Evolutionary conservation across 2,113 vertebrate species (phyloP).

Genomic region (Xyliphius kryptos): DNA sequence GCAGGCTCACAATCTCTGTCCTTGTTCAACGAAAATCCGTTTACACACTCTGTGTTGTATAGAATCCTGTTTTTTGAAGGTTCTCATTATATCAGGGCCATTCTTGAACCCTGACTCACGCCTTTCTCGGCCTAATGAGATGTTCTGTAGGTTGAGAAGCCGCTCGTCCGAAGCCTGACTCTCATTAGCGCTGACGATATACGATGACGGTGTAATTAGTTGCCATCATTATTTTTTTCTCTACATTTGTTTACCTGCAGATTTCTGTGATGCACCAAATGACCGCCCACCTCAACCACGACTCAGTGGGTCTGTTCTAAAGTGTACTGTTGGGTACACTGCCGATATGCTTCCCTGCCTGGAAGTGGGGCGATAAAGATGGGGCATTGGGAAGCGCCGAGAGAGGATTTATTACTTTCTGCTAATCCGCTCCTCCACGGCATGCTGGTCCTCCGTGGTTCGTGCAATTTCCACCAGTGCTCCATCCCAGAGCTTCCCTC

Average conservation of each 20-base stretch:
- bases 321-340: neutral
- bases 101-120: neutral
- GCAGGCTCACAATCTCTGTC: no score
- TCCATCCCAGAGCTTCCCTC: neutral
- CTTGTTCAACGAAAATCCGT: no score
- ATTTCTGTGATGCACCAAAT: neutral
- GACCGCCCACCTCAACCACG: neutral
- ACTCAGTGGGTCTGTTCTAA: conserved; percentile 19
- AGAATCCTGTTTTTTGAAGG: no score
- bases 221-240: neutral
- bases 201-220: neutral
- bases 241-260: neutral
- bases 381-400: neutral
- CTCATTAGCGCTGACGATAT: neutral
- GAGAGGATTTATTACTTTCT: conserved; percentile 28
- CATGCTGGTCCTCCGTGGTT: conserved; percentile 23
- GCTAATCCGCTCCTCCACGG: conserved; percentile 30
- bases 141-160: neutral
- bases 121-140: neutral
- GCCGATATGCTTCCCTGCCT: conserved; percentile 10
- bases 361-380: neutral
- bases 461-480: conserved; percentile 7
- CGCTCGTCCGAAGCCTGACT: neutral
- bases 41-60: no score
- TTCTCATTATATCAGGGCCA: neutral